These are phyloP conservation scores for Prorops nasuta DNA, from an alignment of 1,140 invertebrate species.

Conservation along the genomic window DNA sequence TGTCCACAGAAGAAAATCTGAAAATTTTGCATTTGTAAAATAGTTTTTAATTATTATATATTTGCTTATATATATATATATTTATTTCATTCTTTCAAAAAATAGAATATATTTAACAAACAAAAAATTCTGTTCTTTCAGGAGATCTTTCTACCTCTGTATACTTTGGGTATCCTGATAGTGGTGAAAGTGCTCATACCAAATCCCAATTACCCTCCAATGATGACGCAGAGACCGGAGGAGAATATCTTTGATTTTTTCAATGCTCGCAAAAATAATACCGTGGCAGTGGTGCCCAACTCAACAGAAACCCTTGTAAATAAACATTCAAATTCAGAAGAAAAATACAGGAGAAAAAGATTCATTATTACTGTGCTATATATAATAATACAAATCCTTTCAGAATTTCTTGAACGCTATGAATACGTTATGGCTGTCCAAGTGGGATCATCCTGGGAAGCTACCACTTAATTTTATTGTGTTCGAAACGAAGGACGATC, in stretches of 20 bases:
- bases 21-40: too few species aligned
- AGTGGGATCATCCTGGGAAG: constrained; percentile 56
- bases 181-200: constrained; percentile 70
- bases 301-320: constrained; percentile 65
- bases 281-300: constrained; percentile 68
- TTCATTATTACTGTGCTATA: too few species aligned
- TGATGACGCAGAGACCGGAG: constrained; percentile 61
- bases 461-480: constrained; percentile 64
- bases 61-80: too few species aligned
- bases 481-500: constrained; percentile 66
- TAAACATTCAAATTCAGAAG: too few species aligned
- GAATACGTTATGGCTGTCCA: constrained; percentile 59
- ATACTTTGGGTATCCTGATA: constrained; percentile 70
- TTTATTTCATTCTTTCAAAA: too few species aligned
- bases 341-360: too few species aligned
- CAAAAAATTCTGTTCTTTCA: constrained; percentile 52
- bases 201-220: constrained; percentile 72
- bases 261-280: constrained; percentile 62
- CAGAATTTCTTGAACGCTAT: constrained; percentile 66
- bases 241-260: constrained; percentile 63
- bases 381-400: constrained; percentile 23
- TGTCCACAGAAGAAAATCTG: too few species aligned
- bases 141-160: constrained; percentile 73
- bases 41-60: too few species aligned
- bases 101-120: too few species aligned